Conservation (phyloP, 2,797 vertebrate species). For the Argentina silus region DNA sequence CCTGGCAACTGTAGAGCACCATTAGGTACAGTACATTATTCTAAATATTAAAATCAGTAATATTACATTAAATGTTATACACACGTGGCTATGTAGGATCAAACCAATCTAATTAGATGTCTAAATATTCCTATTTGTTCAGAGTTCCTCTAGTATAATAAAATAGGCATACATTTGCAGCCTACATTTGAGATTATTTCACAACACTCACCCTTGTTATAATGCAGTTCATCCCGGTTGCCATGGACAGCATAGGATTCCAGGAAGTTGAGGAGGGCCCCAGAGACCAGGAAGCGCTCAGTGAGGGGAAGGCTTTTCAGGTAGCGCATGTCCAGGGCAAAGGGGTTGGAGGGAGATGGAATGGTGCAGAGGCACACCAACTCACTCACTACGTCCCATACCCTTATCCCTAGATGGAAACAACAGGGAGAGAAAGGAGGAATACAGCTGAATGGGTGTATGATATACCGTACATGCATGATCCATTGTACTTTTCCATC, state of each 20-base stretch:
- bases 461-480: too few relatives aligned
- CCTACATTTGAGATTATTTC: too few relatives aligned
- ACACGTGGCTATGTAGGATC: not conserved
- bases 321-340: conserved; percentile 79
- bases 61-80: conserved; percentile 15
- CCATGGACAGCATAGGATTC: conserved; percentile 76
- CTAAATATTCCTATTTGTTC: too few relatives aligned
- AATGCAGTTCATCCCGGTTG: conserved; percentile 75
- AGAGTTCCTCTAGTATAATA: too few relatives aligned
- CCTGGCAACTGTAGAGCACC: conserved; percentile 29
- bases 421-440: not conserved
- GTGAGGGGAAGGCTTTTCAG: conserved; percentile 73
- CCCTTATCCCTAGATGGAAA: conserved; percentile 61
- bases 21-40: not conserved
- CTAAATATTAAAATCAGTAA: not conserved
- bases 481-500: too few relatives aligned
- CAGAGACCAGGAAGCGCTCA: conserved; percentile 76
- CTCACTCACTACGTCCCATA: conserved; percentile 80
- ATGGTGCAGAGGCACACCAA: conserved; percentile 79
- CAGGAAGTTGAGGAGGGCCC: conserved; percentile 79
- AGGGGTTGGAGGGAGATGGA: conserved; percentile 80
- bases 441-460: not conserved
- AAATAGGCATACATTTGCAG: too few relatives aligned
- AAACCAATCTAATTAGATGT: not conserved
- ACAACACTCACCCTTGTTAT: conserved; percentile 70